Conservation (phyloP, 2,797 vertebrate species). For the Selene dorsalis region DNA sequence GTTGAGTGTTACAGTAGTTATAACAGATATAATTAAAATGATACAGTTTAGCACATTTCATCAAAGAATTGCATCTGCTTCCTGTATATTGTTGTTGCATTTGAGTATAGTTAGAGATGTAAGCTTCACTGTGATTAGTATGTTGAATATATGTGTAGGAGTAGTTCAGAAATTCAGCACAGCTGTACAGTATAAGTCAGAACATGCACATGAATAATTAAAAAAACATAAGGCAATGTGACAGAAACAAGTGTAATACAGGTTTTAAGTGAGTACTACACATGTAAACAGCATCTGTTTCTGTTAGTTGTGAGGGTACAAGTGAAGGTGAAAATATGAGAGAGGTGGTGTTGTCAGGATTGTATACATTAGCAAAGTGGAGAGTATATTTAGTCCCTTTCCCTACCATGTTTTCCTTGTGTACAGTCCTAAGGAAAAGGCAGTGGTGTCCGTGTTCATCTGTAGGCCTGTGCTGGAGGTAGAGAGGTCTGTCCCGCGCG, state of each 20-base stretch:
- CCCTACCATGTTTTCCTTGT: slow-evolving; percentile 83
- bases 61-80: slow-evolving; percentile 58
- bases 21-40: slow-evolving; percentile 21
- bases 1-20: slow-evolving; percentile 54
- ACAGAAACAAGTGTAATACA: neutral
- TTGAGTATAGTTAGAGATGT: slow-evolving; percentile 33
- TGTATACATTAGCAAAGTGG: slow-evolving; percentile 21
- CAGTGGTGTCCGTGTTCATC: slow-evolving; percentile 71
- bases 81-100: slow-evolving; percentile 5
- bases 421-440: slow-evolving; percentile 55
- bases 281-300: slow-evolving; percentile 42
- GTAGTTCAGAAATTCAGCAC: slow-evolving; percentile 13
- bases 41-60: slow-evolving; percentile 31
- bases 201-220: slow-evolving; percentile 17
- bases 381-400: slow-evolving; percentile 21
- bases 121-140: slow-evolving; percentile 8
- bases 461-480: slow-evolving; percentile 63
- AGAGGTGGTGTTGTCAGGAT: slow-evolving; percentile 9
- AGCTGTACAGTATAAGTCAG: slow-evolving; percentile 8
- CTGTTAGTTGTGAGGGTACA: slow-evolving; percentile 1
- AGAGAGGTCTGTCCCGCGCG: slow-evolving; percentile 65
- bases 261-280: neutral
- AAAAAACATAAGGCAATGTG: neutral
- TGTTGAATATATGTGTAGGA: neutral
- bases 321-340: slow-evolving; percentile 16